These are phyloP conservation scores for Acromyrmex echinatior DNA, from an alignment of 1,140 invertebrate species.

Conservation along the genomic window DNA sequence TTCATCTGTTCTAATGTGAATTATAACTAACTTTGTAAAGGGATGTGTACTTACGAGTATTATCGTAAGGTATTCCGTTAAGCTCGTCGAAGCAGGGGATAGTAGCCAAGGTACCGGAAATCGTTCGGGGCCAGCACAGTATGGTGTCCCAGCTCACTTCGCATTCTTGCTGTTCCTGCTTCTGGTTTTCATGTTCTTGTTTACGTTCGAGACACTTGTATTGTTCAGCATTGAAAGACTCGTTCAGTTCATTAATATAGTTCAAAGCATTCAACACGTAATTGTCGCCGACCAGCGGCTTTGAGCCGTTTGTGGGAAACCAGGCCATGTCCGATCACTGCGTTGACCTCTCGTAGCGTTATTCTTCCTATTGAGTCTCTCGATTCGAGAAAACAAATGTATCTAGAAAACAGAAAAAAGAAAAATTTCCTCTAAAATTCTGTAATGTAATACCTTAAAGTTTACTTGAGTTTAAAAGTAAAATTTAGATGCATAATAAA, in stretches of 20 bases:
- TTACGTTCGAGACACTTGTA: constrained; percentile 70
- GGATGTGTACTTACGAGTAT: constrained; percentile 87
- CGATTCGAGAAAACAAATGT: neutral
- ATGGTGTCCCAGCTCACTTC: constrained; percentile 89
- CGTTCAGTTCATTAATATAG: constrained; percentile 78
- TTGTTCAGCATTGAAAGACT: constrained; percentile 70
- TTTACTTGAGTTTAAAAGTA: neutral
- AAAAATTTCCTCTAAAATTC: neutral
- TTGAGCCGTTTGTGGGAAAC: constrained; percentile 58
- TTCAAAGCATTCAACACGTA: constrained; percentile 76
- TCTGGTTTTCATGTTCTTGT: constrained; percentile 23
- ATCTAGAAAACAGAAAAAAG: constrained; percentile 29
- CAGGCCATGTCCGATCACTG: constrained; percentile 35
- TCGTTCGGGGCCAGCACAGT: constrained; percentile 93
- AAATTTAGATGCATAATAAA: neutral
- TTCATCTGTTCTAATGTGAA: neutral
- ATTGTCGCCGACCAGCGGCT: constrained; percentile 66
- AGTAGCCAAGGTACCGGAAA: constrained; percentile 88
- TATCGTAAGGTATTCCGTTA: constrained; percentile 92
- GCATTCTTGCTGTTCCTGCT: constrained; percentile 57
- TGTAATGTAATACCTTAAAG: neutral
- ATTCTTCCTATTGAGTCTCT: neutral
- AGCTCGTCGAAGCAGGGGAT: constrained; percentile 92
- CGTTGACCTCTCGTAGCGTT: neutral
- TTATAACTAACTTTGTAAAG: constrained; percentile 1